A percentile compares a stretch with the other conserved stretches of the same genome.
These are phyloP conservation scores for Rousettus leschenaultii DNA, from an alignment of 2,113 vertebrate genomes.

Conservation along the genomic window DNA sequence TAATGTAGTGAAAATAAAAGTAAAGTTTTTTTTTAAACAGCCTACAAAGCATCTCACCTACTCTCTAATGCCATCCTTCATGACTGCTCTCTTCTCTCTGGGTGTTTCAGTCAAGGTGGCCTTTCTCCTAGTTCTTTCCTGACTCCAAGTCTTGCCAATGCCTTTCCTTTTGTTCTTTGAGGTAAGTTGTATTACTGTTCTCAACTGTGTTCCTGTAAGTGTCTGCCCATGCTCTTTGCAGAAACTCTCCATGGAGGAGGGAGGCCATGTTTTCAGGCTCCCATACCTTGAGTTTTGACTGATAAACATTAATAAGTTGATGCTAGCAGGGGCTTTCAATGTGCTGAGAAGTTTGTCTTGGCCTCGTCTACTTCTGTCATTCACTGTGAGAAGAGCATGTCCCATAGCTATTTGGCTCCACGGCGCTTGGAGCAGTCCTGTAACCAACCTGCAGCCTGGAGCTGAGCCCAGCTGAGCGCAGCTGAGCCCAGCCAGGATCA, in stretches of 20 bases:
- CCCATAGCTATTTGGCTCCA: not conserved
- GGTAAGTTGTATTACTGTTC: not conserved
- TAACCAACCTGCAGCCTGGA: not conserved
- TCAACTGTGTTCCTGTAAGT: not conserved
- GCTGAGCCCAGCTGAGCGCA: not conserved
- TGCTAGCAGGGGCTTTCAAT: not conserved
- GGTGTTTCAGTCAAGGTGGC: not conserved
- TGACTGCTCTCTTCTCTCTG: not conserved
- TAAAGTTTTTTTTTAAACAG: not conserved
- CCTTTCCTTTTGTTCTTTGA: not conserved
- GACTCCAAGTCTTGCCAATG: not conserved
- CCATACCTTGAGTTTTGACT: not conserved
- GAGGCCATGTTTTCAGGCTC: not conserved
- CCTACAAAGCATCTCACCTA: not conserved
- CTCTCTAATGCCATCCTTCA: not conserved
- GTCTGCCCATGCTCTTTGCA: not conserved
- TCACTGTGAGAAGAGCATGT: not conserved
- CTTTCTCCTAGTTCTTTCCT: not conserved
- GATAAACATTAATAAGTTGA: not conserved
- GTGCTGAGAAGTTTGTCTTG: not conserved
- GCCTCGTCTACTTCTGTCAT: not conserved
- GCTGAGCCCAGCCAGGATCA: not conserved
- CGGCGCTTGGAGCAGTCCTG: not conserved
- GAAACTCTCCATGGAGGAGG: not conserved
- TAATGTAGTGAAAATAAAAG: not conserved